Evolutionary conservation across 2,113 vertebrate genomes (phyloP), one percentile per base, ranked within the genome.

Genomic region (Sinocyclocheilus rhinocerous): DNA sequence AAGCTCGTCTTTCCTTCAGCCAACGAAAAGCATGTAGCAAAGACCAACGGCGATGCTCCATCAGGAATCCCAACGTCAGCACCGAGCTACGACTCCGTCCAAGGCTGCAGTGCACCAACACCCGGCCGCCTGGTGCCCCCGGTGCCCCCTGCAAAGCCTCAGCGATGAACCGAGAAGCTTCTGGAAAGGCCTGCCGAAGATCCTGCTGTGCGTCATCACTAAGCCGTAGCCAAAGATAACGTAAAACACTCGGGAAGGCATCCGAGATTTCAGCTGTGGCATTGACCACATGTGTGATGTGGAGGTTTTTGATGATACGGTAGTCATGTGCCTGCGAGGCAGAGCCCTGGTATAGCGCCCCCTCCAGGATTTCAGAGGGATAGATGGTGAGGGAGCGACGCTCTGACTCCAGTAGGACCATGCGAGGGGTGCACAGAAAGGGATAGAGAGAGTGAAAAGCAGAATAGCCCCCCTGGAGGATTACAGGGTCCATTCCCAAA

Each of bases 401-500:
- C 87, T 94, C 93, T 8, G 89, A 89, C 88, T 93, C 88, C 10
- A 93, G 90, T 36, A 92, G 90, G 72, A 93, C 90, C 92, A 92
- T 93, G 10, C 50, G 84, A 45, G 85, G 67, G 2, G 90, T 93
- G 84, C 91, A 95, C 79, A 94, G 89, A 86, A 94, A 94, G 78
- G 92, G 92, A 59, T 93, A 93, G 75, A 93, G 91, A 48, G 88
- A 48, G 48, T 85, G 36, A 85, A 94, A 94, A 39, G 92, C 87
- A 2, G 91, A 88, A 36, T 90, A 93, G 2, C 93, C 92, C 0
- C 92, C 93, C 52, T 90, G 91, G 48, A 95, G 81, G 87, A 94
- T 92, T 50, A 94, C 90, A 4, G 93, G 93, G 85, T 94, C 93
- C 92, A 94, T 94, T 73, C 93, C 93, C n/a, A 94, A 89, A 69